Base-by-base conservation (phyloP, 2,888 invertebrate genomes). In the Diadegma fenestrale region DNA sequence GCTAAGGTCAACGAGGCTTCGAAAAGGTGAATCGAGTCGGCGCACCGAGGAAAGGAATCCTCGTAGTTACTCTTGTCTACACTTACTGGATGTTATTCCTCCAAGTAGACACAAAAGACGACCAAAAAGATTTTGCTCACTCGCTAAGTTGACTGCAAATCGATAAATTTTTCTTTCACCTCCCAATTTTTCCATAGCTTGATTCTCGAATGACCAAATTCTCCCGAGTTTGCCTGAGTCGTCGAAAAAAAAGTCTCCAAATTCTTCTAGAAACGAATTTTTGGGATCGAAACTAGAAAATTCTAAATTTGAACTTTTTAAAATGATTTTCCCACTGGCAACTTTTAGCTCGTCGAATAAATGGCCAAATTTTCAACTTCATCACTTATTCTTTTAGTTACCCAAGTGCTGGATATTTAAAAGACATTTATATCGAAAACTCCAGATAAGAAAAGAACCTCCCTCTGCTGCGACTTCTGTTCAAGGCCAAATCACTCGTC, bases 21-120 rank as follows among this genome's bases (percentile, higher is more conserved):
- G 64, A 85, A 80, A 85, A 82, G 85, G 82, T 82, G 82, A 85
- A 75, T 79, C 71, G 43, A 64, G 75, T 82, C 82, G 58, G 79
- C 75, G 75, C 79, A 82, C 71, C 51, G 79, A 43, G 61, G 64
- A 45, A 71, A 61, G 75, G 48, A 76, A 79, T 71, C 75, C 85
- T 71, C 75, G 71, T 45, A 77, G 22, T 51, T 26, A n/a, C 12
- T 58, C 45, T 45, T 48, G 26, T 26, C 26, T 71, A 10, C 19
- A 71, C 43, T 19, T 71, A n/a, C n/a, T n/a, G 12, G 19, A 51
- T 51, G 14, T 71, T 51, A 19, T 71, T 22, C 22, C 4, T 14
- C 14, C 22, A 37, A 43, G 14, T 37, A 43, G 19, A 22, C 14
- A 43, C 41, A 12, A 2, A 63, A 30, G 4, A 37, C n/a, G 19